Conservation (phyloP, 2,113 vertebrate genomes). For the Stictonetta naevosa region DNA sequence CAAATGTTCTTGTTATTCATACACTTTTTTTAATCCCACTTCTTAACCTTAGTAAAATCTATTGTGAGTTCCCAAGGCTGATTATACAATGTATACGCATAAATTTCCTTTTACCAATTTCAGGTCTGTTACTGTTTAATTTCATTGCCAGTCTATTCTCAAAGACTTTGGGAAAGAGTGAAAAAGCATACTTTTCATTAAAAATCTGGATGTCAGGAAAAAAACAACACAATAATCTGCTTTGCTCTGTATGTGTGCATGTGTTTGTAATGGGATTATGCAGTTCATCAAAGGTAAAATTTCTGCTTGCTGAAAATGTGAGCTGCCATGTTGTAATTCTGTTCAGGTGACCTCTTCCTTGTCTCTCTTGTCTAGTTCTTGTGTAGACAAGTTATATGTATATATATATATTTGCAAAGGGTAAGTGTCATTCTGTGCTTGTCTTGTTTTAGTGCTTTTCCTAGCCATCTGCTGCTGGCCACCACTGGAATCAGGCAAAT, state of each 20-base stretch:
- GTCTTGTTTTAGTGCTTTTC: neutral
- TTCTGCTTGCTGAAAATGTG: neutral
- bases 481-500: neutral
- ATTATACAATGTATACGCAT: neutral
- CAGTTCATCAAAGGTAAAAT: neutral
- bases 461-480: neutral
- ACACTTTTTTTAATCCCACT: neutral
- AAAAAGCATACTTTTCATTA: neutral
- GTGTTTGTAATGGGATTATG: neutral
- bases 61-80: neutral
- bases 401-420: neutral
- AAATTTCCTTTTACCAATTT: neutral
- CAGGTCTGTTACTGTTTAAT: neutral
- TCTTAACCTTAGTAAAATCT: neutral
- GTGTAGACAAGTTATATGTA: neutral
- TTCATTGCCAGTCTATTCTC: conserved; percentile 9
- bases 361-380: neutral
- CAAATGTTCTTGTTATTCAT: conserved; percentile 5
- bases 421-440: neutral
- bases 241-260: neutral
- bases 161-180: neutral
- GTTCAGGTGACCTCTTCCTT: neutral
- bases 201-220: neutral
- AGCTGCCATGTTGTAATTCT: neutral
- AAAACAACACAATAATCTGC: neutral